Percentiles rank a stretch among this genome's conserved stretches.
phyloP scores from a whole-genome alignment of 2,888 invertebrate species.

The Silvanus unidentatus region DNA sequence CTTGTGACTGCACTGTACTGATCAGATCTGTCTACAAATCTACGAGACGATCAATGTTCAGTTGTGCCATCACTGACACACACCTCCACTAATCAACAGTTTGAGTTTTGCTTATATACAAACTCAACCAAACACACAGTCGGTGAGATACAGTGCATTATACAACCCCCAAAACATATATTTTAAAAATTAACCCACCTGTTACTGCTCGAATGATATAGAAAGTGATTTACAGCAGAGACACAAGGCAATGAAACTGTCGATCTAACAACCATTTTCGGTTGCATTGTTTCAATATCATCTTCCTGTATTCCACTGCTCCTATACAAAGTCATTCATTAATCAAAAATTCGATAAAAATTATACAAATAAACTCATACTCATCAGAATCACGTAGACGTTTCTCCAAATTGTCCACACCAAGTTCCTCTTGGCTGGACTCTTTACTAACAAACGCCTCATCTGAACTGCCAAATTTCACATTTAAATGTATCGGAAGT shows the following conservation, averaged over 20 bases:
- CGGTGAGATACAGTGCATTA: slow-evolving; percentile 1
- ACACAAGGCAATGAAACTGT: slow-evolving; percentile 47
- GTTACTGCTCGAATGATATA: slow-evolving; percentile 19
- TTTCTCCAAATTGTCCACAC: slow-evolving; percentile 20
- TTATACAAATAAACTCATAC: slow-evolving; percentile 31
- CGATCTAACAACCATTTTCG: slow-evolving; percentile 38
- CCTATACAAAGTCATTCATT: slow-evolving; percentile 31
- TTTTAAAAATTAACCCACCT: slow-evolving; percentile 15
- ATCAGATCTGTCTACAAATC: slow-evolving; percentile 56
- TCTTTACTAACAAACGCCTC: slow-evolving; percentile 51
- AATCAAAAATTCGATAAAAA: background rate
- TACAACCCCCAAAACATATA: background rate
- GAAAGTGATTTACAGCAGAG: slow-evolving; percentile 27
- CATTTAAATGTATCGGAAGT: slow-evolving; percentile 43
- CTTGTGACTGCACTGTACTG: slow-evolving; percentile 58
- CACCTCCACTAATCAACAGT: slow-evolving; percentile 46
- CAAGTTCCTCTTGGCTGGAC: slow-evolving; percentile 52
- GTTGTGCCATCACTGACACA: slow-evolving; percentile 59
- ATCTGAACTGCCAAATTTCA: slow-evolving; percentile 43
- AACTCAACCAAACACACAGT: background rate
- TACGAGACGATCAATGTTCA: slow-evolving; percentile 53
- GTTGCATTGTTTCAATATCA: slow-evolving; percentile 45
- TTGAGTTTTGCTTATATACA: slow-evolving; percentile 21
- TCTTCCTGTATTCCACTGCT: slow-evolving; percentile 55
- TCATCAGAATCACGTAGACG: slow-evolving; percentile 40